Evolutionary conservation across 2,797 vertebrate species (phyloP), one percentile per base, ranked within the genome.

Genomic region (Anguilla megastoma): DNA sequence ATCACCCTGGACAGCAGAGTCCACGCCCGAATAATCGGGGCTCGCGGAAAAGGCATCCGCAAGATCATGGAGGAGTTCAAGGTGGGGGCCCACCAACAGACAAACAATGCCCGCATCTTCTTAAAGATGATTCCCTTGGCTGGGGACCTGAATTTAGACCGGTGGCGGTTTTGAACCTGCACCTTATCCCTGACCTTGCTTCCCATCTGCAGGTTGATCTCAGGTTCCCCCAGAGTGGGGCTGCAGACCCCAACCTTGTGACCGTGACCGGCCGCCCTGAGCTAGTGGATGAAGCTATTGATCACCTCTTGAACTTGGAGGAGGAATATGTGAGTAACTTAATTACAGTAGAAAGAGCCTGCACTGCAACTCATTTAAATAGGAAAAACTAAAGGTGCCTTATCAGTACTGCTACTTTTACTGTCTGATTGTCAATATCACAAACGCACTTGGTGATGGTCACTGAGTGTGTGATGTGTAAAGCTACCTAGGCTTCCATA

Each of bases 51-150:
- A 93, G 98, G 98, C 92, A 98, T 99, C 93, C 98, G 98, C 89
- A 99, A 97, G 92, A 98, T 99, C 95, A 99, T 99, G 99, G 98
- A 99, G 41, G 98, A 99, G 88, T 99, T 98, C 94, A 99, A 99
- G 97, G 99, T 99, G 90, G 94, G 95, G 4, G n/a, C 24, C n/a
- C 18, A 7, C 14, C 45, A 50, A 24, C 52, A 6, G 50, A 8
- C 2, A 27, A 27, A 66, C 5, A 66, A 27, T 5, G 24, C 24
- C 63, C 24, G n/a, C 6, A 27, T 66, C 63, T 66, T 66, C 63
- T 66, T 66, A n/a, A 1, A 66, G 63, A 66, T n/a, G 24, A 66
- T 66, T 66, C 63, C 7, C 24, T 66, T n/a, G 54, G 54, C 14
- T 14, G 54, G 54, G 12, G 10, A 9, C 10, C 9, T 76, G 66